A percentile compares a stretch with the other conserved stretches of the same genome.
Conservation (phyloP, 1,140 invertebrate genomes). For the Aphelinus certus region DNA sequence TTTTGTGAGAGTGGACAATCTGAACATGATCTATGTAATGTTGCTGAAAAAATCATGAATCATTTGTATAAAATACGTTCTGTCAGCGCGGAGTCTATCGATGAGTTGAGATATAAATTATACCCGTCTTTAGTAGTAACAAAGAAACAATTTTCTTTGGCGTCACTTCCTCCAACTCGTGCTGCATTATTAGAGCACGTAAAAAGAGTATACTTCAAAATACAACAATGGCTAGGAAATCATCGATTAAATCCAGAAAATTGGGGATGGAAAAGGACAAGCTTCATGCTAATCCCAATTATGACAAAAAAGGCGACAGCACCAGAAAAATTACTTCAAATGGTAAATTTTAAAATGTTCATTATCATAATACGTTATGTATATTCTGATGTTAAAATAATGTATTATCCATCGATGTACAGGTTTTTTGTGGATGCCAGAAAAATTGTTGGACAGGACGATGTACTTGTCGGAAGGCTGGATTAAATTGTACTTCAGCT, state of each 20-base stretch:
- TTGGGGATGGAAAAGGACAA: constrained; percentile 54
- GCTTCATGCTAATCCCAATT: constrained; percentile 54
- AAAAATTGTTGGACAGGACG: constrained; percentile 36
- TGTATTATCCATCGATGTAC: neutral
- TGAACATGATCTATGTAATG: neutral
- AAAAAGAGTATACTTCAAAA: constrained; percentile 58
- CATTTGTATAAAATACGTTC: too few species aligned
- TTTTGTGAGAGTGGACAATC: neutral
- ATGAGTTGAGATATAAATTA: constrained; percentile 1
- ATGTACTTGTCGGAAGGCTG: constrained; percentile 53
- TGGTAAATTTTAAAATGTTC: constrained; percentile 34
- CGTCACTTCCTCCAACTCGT: constrained; percentile 43
- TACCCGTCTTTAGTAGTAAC: neutral
- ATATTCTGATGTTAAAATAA: neutral
- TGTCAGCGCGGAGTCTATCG: neutral
- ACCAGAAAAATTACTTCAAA: constrained; percentile 45
- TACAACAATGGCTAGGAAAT: constrained; percentile 59
- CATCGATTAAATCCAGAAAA: constrained; percentile 53
- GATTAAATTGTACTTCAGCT: constrained; percentile 48
- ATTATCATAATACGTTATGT: neutral
- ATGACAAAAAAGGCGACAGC: constrained; percentile 49
- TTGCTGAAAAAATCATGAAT: neutral
- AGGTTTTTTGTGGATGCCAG: constrained; percentile 48
- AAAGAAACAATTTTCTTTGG: constrained; percentile 1
- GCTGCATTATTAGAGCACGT: constrained; percentile 38